Evolutionary conservation across 2,888 invertebrate species (phyloP).

Genomic region (Microplitis manilae): DNA sequence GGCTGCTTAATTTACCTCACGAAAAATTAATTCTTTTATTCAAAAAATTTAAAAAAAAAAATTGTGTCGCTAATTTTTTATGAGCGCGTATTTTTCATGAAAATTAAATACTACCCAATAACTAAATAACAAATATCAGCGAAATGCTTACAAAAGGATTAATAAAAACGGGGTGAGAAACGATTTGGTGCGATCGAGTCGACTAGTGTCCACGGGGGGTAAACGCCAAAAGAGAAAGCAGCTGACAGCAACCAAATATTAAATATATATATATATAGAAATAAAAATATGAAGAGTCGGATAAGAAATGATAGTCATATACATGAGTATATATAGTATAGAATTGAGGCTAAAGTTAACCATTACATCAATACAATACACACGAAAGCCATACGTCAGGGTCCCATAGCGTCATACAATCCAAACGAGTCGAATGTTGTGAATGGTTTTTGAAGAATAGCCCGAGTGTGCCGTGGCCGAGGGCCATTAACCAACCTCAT

Average conservation of each 20-base stretch:
- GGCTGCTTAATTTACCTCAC: too few relatives aligned
- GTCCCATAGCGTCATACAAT: slow-evolving; percentile 14
- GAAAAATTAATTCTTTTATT: too few relatives aligned
- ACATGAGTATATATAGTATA: background rate
- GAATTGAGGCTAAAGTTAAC: background rate
- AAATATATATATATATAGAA: slow-evolving; percentile 26
- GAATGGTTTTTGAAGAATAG: slow-evolving; percentile 67
- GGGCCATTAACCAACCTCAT: slow-evolving; percentile 64
- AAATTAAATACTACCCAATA: background rate
- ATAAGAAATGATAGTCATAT: slow-evolving; percentile 11
- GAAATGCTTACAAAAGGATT: slow-evolving; percentile 23
- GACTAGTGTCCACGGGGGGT: slow-evolving; percentile 54
- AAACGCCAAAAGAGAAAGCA: slow-evolving; percentile 36
- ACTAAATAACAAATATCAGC: slow-evolving; percentile 13
- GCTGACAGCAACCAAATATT: slow-evolving; percentile 35
- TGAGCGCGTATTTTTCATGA: too few relatives aligned
- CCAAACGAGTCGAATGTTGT: slow-evolving; percentile 54
- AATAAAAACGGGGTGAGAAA: slow-evolving; percentile 37
- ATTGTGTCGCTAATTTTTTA: too few relatives aligned
- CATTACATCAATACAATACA: too few relatives aligned
- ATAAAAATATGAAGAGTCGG: slow-evolving; percentile 29
- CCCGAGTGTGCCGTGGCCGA: slow-evolving; percentile 54
- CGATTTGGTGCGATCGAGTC: slow-evolving; percentile 59
- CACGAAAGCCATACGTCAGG: background rate
- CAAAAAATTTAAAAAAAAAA: too few relatives aligned